phyloP scores from a whole-genome alignment of 2,113 vertebrate genomes.

The Carassius carassius region DNA sequence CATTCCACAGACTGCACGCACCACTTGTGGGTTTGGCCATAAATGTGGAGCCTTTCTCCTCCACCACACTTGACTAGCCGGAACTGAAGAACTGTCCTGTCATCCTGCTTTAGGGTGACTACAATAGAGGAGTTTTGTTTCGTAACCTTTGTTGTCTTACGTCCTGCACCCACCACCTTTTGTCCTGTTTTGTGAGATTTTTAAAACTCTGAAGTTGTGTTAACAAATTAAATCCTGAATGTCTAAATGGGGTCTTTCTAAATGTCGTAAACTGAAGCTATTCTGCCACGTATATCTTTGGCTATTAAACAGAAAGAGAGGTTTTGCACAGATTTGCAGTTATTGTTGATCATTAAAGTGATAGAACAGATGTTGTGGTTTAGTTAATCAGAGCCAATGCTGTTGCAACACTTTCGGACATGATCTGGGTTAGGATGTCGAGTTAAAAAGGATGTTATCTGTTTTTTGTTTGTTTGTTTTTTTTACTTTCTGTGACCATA shows the following conservation, averaged over 20 bases:
- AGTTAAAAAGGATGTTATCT: too few species aligned
- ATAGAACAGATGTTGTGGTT: neutral
- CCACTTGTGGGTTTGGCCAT: neutral
- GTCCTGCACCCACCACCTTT: neutral
- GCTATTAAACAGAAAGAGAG: slow-evolving; percentile 1
- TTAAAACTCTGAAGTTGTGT: neutral
- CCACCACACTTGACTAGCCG: neutral
- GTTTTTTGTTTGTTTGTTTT: too few species aligned
- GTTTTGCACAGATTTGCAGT: neutral
- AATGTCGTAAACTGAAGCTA: neutral
- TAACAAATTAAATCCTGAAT: neutral
- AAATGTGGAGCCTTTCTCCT: slow-evolving; percentile 4
- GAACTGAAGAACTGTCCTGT: neutral
- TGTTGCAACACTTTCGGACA: neutral
- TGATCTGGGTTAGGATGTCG: neutral
- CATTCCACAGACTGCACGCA: neutral
- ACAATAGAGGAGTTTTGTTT: neutral
- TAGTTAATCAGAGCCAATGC: neutral
- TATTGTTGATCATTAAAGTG: neutral
- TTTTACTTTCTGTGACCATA: too few species aligned
- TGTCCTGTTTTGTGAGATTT: neutral
- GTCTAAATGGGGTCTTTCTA: neutral
- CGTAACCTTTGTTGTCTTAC: neutral
- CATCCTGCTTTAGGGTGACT: slow-evolving; percentile 10
- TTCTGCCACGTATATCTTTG: neutral